phyloP scores from a whole-genome alignment of 2,888 invertebrate species.

The Philhelius pedissequus region DNA sequence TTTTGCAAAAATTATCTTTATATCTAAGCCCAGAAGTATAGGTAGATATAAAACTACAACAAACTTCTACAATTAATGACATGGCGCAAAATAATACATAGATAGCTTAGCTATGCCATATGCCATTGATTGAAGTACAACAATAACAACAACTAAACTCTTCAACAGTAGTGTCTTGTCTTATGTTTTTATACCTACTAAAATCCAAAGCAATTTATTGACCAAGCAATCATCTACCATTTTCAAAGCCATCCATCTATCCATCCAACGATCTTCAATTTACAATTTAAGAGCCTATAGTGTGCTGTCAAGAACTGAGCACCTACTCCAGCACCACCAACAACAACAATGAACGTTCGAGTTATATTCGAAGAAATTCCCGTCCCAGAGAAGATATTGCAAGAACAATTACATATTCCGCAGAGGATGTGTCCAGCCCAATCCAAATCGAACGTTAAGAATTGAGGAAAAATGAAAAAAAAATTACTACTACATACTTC shows the following conservation, averaged over 20 bases:
- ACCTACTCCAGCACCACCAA: neutral
- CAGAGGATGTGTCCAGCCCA: conserved; percentile 50
- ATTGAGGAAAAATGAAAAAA: conserved; percentile 19
- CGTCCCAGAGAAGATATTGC: neutral
- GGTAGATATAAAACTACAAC: neutral
- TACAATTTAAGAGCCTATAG: conserved; percentile 22
- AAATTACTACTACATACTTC: neutral
- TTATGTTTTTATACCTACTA: conserved; percentile 2
- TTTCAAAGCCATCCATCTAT: conserved; percentile 37
- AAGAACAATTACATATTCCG: conserved; percentile 55
- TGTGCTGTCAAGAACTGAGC: conserved; percentile 39
- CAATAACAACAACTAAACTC: conserved; percentile 5
- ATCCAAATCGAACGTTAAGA: conserved; percentile 44
- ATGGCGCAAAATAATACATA: conserved; percentile 28
- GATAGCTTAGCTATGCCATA: no score
- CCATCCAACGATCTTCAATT: conserved; percentile 34
- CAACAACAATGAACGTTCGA: conserved; percentile 34
- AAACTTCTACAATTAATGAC: conserved; percentile 48
- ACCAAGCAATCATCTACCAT: conserved; percentile 56
- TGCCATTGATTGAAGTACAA: neutral
- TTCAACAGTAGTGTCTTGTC: neutral
- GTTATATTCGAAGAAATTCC: conserved; percentile 44
- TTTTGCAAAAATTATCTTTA: conserved; percentile 44
- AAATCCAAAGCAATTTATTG: conserved; percentile 42
- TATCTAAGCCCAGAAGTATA: conserved; percentile 7